phyloP scores from a whole-genome alignment of 1,140 invertebrate species.

The Tetramorium simillimum region DNA sequence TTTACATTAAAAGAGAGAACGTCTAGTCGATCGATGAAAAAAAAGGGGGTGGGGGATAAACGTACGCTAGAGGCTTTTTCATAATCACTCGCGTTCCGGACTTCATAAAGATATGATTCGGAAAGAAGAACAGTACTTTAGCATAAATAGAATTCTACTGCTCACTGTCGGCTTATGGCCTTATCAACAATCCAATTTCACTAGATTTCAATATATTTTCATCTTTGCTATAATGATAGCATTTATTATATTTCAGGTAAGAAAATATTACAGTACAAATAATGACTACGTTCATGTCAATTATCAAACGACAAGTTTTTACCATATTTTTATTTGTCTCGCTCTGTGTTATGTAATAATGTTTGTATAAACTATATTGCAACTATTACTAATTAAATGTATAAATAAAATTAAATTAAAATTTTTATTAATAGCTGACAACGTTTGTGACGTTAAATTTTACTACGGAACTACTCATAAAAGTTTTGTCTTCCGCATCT shows the following conservation, averaged over 20 bases:
- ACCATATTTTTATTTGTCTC: background rate
- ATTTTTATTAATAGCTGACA: background rate
- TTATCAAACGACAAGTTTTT: background rate
- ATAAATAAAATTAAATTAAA: background rate
- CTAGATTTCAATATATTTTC: background rate
- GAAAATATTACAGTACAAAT: background rate
- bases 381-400: background rate
- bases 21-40: background rate
- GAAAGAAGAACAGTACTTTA: background rate
- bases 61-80: background rate
- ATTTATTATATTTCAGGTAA: constrained; percentile 18
- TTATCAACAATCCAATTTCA: constrained; percentile 12
- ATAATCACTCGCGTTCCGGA: background rate
- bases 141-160: background rate
- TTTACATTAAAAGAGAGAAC: background rate
- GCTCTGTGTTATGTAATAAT: background rate
- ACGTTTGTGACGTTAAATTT: background rate
- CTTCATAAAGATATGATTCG: background rate
- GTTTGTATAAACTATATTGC: background rate
- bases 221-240: background rate
- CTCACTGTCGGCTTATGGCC: background rate
- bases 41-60: background rate
- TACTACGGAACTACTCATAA: background rate
- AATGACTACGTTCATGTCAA: background rate
- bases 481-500: background rate